phyloP scores from a whole-genome alignment of 2,797 vertebrate species.

The Champsocephalus gunnari region DNA sequence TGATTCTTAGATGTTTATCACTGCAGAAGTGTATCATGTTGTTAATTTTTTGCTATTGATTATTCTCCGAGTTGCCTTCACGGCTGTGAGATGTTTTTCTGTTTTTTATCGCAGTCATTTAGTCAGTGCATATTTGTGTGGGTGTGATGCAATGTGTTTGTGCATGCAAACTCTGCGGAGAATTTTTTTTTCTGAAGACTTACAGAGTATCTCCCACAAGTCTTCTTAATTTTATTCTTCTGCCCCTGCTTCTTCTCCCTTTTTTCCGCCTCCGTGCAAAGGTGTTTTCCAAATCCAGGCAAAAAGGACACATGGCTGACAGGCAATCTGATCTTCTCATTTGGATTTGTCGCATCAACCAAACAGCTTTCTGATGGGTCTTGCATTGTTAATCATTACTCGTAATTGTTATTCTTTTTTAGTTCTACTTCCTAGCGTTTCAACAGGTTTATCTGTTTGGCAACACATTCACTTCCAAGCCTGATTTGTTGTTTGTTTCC shows the following conservation, averaged over 20 bases:
- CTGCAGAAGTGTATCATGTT: constrained; percentile 8
- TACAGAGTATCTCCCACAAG: constrained; percentile 11
- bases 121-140: not conserved
- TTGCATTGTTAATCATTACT: not conserved
- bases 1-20: constrained; percentile 26
- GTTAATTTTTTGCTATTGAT: constrained; percentile 21
- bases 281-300: constrained; percentile 9
- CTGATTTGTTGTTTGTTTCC: constrained; percentile 23
- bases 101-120: constrained; percentile 5
- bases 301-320: constrained; percentile 37
- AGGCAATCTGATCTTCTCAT: constrained; percentile 14
- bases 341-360: constrained; percentile 35
- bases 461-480: not conserved
- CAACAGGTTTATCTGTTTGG: constrained; percentile 2
- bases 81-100: constrained; percentile 6
- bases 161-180: not conserved
- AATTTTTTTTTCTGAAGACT: constrained; percentile 9
- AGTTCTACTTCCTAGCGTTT: not conserved
- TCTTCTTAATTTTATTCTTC: not conserved
- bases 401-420: constrained; percentile 6
- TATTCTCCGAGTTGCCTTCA: constrained; percentile 1
- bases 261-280: not conserved
- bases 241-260: not conserved
- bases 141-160: constrained; percentile 6
- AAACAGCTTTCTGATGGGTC: constrained; percentile 35